Evolutionary conservation across 2,113 vertebrate genomes (phyloP).

Genomic region (Pteropus alecto): DNA sequence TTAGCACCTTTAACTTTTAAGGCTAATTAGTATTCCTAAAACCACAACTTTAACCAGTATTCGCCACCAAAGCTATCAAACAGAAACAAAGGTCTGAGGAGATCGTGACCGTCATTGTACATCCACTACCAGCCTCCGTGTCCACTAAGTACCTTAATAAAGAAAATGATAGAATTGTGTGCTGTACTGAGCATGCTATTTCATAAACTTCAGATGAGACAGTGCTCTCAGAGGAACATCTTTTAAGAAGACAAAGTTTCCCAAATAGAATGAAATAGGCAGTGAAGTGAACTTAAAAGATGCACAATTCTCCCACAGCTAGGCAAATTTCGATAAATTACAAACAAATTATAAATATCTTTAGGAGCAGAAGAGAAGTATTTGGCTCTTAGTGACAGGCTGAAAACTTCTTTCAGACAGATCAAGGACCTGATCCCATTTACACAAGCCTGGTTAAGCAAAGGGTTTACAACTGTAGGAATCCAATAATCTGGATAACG

Average conservation of each 20-base stretch:
- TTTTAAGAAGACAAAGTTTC: background rate
- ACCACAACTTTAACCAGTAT: background rate
- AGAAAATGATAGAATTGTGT: background rate
- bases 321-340: constrained; percentile 51
- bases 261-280: background rate
- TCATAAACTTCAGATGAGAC: background rate
- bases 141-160: background rate
- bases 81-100: background rate
- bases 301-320: background rate
- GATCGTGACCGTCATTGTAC: background rate
- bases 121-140: background rate
- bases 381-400: background rate
- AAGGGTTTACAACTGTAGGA: background rate
- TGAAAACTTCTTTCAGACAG: constrained; percentile 45
- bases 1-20: background rate
- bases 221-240: background rate
- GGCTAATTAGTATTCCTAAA: background rate
- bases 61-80: constrained; percentile 1
- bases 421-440: constrained; percentile 42
- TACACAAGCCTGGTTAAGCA: constrained; percentile 26
- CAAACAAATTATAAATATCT: constrained; percentile 55
- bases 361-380: constrained; percentile 5
- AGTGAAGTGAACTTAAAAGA: background rate
- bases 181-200: background rate
- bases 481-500: background rate